Evolutionary conservation across 2,113 vertebrate species (phyloP), one percentile per base, ranked within the genome.

Genomic region (Synchiropus splendidus): DNA sequence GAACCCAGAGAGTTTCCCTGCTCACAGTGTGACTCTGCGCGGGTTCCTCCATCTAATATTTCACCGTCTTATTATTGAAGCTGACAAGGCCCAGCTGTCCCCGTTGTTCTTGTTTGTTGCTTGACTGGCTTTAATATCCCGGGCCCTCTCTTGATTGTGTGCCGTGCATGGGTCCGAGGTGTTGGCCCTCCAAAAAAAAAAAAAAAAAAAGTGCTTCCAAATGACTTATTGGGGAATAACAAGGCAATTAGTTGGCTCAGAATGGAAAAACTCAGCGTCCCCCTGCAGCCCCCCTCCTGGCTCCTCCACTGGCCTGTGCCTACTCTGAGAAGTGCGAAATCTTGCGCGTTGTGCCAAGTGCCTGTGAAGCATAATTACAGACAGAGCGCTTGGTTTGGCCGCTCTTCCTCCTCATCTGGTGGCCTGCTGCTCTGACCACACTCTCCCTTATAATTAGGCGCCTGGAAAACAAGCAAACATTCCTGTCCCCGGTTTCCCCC

Each of bases 341-440:
- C 76, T 80, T 77, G 74, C 64, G 54, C 57, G 34, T 66, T 67
- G 64, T 75, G 73, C 66, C 73, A 71, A 75, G 67, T 64, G 61
- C 75, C 71, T 70, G 74, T 67, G 75, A 78, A 82, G 72, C 61
- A 48, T 85, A 86, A 86, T 86, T 86, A 85, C 75, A 84, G 80
- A 80, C 64, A 51, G 72, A 71, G 75, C 64, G 74, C 74, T 67
- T 70, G 79, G 81, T 84, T 83, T 84, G 83, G 82, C 78, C 64
- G 77, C 67, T 83, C 75, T 85, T 79, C 74, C 81, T 83, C 79
- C 71, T 85, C 82, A 84, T 85, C 79, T 86, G 84, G 80, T 81
- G 74, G 76, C 80, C 80, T 74, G 83, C 80, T 85, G 84, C 78
- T 81, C 51, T 43, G 72, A 78, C 72, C 75, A 77, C 75, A 73